Percentiles rank a stretch among this genome's conserved stretches.
Evolutionary conservation across 2,797 vertebrate species (phyloP).

Genomic region (Tragopan temminckii): DNA sequence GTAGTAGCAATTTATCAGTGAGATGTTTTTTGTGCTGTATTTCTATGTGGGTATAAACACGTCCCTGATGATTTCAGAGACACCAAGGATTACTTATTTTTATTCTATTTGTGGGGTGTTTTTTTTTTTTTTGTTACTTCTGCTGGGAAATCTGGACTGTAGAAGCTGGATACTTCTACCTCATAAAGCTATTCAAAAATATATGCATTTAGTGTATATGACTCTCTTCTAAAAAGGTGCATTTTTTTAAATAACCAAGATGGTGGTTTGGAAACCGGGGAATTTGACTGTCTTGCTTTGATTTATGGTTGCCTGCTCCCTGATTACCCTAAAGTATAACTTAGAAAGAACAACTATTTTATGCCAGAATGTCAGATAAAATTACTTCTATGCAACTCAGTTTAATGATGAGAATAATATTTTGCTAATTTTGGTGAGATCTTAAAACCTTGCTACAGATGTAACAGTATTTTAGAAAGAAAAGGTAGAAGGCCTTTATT

Average conservation of each 20-base stretch:
- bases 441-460: neutral
- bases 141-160: neutral
- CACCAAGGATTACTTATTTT: neutral
- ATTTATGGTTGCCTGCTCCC: neutral
- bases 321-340: neutral
- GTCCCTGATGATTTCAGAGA: neutral
- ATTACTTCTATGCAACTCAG: neutral
- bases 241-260: neutral
- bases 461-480: neutral
- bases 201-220: neutral
- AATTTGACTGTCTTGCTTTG: neutral
- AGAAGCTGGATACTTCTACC: neutral
- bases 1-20: neutral
- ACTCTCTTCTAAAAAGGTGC: neutral
- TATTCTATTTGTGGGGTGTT: too few species aligned
- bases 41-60: rapidly evolving
- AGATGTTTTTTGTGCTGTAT: neutral
- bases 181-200: neutral
- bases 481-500: neutral
- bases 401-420: neutral
- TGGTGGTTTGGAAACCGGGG: neutral
- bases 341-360: neutral
- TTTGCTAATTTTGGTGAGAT: neutral
- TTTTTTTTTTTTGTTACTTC: neutral
- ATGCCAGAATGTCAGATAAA: neutral